These are phyloP conservation scores for Lytechinus pictus DNA, from an alignment of 35 echinoderm and acorn worm species.

Conservation along the genomic window DNA sequence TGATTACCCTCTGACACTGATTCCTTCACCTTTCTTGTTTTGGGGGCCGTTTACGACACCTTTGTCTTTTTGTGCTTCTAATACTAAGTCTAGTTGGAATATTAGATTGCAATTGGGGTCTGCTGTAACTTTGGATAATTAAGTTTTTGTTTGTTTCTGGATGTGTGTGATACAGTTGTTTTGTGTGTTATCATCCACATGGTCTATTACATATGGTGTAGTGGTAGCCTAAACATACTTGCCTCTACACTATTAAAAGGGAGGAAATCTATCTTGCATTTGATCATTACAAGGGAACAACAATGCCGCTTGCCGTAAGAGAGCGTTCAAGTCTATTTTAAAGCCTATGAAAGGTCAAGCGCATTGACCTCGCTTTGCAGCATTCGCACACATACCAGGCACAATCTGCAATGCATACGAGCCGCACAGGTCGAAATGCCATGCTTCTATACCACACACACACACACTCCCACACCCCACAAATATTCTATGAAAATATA, in stretches of 20 bases:
- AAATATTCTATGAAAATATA: not conserved
- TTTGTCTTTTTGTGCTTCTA: not conserved
- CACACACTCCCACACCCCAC: slow-evolving; percentile 28
- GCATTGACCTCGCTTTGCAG: slow-evolving; percentile 22
- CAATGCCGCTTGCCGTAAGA: not conserved
- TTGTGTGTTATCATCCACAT: not conserved
- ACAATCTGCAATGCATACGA: not conserved
- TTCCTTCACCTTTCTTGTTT: not conserved
- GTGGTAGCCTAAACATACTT: not conserved
- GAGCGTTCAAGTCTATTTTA: slow-evolving; percentile 27
- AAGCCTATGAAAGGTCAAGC: slow-evolving; percentile 48
- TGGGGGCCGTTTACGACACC: not conserved
- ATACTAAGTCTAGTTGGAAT: not conserved
- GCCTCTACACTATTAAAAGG: not conserved
- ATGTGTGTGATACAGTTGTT: not conserved
- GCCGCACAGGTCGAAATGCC: not conserved
- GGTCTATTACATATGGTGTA: not conserved
- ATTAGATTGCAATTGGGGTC: not conserved
- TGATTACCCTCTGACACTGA: not conserved
- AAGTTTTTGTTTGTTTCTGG: not conserved
- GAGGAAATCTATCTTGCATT: not conserved
- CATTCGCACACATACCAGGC: slow-evolving; percentile 46
- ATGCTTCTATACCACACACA: slow-evolving; percentile 2
- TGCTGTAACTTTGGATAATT: not conserved
- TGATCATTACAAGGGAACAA: slow-evolving; percentile 42